Percentiles rank a stretch among this genome's conserved stretches.
Evolutionary conservation across 2,888 invertebrate species (phyloP).

Genomic region (Ptychoptera albimana): DNA sequence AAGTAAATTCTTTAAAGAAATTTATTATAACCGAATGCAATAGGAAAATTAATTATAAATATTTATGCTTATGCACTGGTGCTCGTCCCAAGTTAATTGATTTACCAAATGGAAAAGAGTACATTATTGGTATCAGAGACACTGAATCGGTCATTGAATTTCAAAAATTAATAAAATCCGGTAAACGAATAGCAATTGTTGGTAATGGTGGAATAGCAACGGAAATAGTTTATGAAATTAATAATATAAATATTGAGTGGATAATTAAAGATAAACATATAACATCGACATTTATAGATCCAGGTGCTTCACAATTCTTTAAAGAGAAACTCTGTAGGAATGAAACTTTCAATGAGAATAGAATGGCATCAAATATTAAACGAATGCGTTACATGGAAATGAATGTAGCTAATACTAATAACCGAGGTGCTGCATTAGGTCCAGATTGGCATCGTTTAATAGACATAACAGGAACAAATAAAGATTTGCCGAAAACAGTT

Average conservation of each 20-base stretch:
- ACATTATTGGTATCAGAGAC: slow-evolving; percentile 80
- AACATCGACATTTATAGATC: slow-evolving; percentile 86
- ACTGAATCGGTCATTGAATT: slow-evolving; percentile 82
- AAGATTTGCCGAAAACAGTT: slow-evolving; percentile 25
- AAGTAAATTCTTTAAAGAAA: slow-evolving; percentile 39
- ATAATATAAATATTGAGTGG: slow-evolving; percentile 79
- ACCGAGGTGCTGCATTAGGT: slow-evolving; percentile 79
- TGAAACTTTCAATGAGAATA: background rate
- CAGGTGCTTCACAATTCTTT: slow-evolving; percentile 91
- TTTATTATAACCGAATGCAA: slow-evolving; percentile 38
- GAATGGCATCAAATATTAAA: slow-evolving; percentile 30
- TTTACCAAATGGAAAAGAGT: slow-evolving; percentile 32
- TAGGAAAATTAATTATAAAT: slow-evolving; percentile 47
- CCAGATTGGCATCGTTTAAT: slow-evolving; percentile 86
- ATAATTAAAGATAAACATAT: slow-evolving; percentile 85
- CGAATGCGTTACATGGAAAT: slow-evolving; percentile 53
- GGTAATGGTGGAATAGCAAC: slow-evolving; percentile 99
- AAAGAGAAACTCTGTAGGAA: slow-evolving; percentile 23
- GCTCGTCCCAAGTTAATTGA: slow-evolving; percentile 67
- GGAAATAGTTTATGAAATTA: slow-evolving; percentile 81
- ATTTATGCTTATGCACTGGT: slow-evolving; percentile 82
- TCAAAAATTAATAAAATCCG: slow-evolving; percentile 46
- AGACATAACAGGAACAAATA: slow-evolving; percentile 36
- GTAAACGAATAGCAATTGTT: slow-evolving; percentile 63
- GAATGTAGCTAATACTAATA: slow-evolving; percentile 29